Evolutionary conservation across 2,113 vertebrate genomes (phyloP), one percentile per base, ranked within the genome.

Genomic region (Crypturellus undulatus): DNA sequence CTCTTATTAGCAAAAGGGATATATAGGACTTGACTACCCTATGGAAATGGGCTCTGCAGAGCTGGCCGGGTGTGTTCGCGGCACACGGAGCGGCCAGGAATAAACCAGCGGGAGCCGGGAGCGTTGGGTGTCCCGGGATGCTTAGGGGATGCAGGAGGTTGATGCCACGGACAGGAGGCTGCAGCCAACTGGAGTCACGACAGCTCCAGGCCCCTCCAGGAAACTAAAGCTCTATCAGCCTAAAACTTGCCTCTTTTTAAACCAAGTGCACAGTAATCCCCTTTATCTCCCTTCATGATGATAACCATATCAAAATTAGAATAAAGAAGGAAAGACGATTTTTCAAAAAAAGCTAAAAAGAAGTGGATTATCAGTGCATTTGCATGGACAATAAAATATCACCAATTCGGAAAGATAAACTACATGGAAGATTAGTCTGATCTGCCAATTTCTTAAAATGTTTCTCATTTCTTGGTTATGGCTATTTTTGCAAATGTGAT

Each of bases 401-500:
- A 54, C 65, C 92, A 54, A 69, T 54, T 75, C 28, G 6, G 9
- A 16, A 92, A 97, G 92, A 96, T 36, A 90, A 96, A 97, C 73
- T 87, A 79, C 7, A 6, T 8, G 76, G 92, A 87, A 90, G 90
- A 96, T 97, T 92, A 97, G 76, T 32, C 59, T 59, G 69, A 94
- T 82, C 90, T 84, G 88, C 94, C 91, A 78, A 54, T 96, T 96
- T 87, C 96, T 97, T 96, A 86, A 92, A 93, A 96, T 79, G 92
- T 68, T 97, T 93, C 87, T 96, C 95, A 96, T 96, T 96, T 96
- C 93, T 89, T 89, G 83, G 96, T 93, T 92, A 96, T 96, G 94
- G 87, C 87, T 78, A 95, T 92, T 96, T 97, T 95, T 97, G 96
- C 90, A 97, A 97, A 98, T 97, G 96, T 97, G 95, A 96, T 95